Conservation (phyloP, 2,797 vertebrate species). For the Phrynocephalus forsythii region DNA sequence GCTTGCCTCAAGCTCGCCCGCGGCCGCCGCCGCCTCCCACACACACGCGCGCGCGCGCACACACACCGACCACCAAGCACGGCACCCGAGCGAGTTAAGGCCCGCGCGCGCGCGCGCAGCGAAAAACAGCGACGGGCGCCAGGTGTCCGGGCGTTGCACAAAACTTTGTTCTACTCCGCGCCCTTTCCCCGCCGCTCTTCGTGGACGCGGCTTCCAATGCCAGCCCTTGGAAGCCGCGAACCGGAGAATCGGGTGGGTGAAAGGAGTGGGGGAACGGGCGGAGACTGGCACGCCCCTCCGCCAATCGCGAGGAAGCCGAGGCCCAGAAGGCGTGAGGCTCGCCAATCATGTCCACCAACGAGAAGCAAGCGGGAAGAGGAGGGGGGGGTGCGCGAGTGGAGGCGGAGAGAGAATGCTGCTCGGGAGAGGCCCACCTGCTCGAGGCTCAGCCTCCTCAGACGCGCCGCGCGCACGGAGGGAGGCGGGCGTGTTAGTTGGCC, state of each 20-base stretch:
- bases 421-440: slow-evolving; percentile 64
- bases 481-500: neutral
- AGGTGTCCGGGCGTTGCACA: slow-evolving; percentile 44
- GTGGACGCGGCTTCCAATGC: slow-evolving; percentile 15
- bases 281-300: slow-evolving; percentile 68
- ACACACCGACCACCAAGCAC: too few relatives aligned
- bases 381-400: neutral
- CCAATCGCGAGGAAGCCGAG: slow-evolving; percentile 68
- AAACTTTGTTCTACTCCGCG: slow-evolving; percentile 70
- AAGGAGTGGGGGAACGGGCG: neutral
- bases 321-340: slow-evolving; percentile 56
- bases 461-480: neutral
- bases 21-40: too few relatives aligned
- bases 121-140: slow-evolving; percentile 17
- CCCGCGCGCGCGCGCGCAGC: too few relatives aligned
- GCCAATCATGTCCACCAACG: slow-evolving; percentile 51
- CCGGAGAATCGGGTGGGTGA: slow-evolving; percentile 32
- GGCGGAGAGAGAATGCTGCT: slow-evolving; percentile 60
- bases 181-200: slow-evolving; percentile 71
- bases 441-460: neutral
- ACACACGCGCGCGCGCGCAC: too few relatives aligned
- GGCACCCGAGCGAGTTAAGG: too few relatives aligned
- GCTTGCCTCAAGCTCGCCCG: too few relatives aligned
- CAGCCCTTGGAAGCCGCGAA: slow-evolving; percentile 46
- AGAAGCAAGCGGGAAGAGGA: neutral